A percentile compares a stretch with the other conserved stretches of the same genome.
Evolutionary conservation across 2,797 vertebrate genomes (phyloP).

Genomic region (Xiphorhynchus erythropygius): DNA sequence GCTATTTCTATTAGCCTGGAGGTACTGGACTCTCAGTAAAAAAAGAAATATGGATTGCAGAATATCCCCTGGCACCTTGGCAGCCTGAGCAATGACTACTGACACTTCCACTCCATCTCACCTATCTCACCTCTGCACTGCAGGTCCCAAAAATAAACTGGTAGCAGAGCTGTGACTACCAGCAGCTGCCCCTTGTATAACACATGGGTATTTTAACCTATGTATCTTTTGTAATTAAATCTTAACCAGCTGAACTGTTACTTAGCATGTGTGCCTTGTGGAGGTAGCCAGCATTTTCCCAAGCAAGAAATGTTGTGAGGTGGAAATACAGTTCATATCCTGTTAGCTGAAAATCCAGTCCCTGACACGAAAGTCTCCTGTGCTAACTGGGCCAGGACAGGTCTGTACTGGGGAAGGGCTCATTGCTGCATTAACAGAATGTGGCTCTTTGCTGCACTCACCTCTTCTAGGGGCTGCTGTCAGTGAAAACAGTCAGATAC

Average conservation of each 20-base stretch:
- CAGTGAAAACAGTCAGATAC: not conserved
- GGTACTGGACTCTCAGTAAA: not conserved
- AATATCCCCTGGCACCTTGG: not conserved
- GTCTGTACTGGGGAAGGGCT: not conserved
- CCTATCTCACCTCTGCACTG: not conserved
- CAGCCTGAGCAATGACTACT: not conserved
- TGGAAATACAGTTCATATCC: not conserved
- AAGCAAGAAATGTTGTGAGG: not conserved
- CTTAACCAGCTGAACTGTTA: not conserved
- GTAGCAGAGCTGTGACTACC: not conserved
- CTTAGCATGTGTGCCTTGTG: not conserved
- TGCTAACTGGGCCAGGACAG: not conserved
- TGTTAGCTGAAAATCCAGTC: not conserved
- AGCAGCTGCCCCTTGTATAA: not conserved
- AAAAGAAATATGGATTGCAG: not conserved
- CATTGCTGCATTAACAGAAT: not conserved
- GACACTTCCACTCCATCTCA: not conserved
- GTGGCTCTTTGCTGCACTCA: not conserved
- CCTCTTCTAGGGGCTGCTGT: not conserved
- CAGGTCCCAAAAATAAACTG: not conserved
- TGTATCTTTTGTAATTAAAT: not conserved
- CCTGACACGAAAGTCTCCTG: not conserved
- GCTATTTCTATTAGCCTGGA: not conserved
- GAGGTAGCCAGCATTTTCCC: not conserved
- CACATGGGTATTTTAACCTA: not conserved